These are phyloP conservation scores for zebrafish (Danio rerio) DNA, from an alignment of 2,113 vertebrate genomes.

Conservation along the genomic window GRCz12tu NC_133180.1:15040001-15040500, in stretches of 20 bases:
- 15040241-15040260: conserved; percentile 67
- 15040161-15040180: conserved; percentile 33
- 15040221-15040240: conserved; percentile 30
- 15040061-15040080: conserved; percentile 95
- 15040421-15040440: conserved; percentile 52
- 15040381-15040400: too few relatives aligned
- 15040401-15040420: conserved; percentile 36
- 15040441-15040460: conserved; percentile 38
- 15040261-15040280: conserved; percentile 66
- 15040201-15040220: background rate
- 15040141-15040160: conserved; percentile 1
- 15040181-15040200: conserved; percentile 38
- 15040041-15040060: conserved; percentile 98
- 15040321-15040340: conserved; percentile 48
- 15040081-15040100: conserved; percentile 67
- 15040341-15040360: conserved; percentile 48
- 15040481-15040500: too few relatives aligned
- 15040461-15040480: too few relatives aligned
- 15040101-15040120: background rate
- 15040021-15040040: conserved; percentile 92
- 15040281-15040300: conserved; percentile 64
- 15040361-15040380: background rate
- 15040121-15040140: conserved; percentile 16
- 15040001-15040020: conserved; percentile 90
- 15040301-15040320: conserved; percentile 66